Evolutionary conservation across 2,888 invertebrate species (phyloP).

Genomic region (Conistra vaccinii): DNA sequence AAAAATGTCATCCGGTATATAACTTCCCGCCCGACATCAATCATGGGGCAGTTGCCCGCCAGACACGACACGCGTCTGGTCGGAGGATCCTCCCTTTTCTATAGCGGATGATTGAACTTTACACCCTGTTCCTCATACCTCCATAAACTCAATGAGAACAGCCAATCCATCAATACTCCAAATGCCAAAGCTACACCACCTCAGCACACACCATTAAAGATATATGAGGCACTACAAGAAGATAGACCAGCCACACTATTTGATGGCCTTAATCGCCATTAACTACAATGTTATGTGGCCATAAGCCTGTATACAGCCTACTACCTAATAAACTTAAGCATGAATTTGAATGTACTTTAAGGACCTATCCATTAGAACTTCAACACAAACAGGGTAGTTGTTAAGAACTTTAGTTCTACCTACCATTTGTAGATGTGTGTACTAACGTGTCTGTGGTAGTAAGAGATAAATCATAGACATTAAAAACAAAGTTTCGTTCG

Average conservation of each 20-base stretch:
- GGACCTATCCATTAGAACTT: slow-evolving; percentile 36
- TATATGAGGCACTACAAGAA: slow-evolving; percentile 4
- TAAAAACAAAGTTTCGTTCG: slow-evolving; percentile 46
- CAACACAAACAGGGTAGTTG: slow-evolving; percentile 9
- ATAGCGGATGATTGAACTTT: no score
- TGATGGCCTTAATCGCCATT: slow-evolving; percentile 39
- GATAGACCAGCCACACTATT: slow-evolving; percentile 17
- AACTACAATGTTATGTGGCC: slow-evolving; percentile 25
- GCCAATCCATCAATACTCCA: neutral
- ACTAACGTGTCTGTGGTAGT: neutral
- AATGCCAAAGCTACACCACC: neutral
- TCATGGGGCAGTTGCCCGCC: no score
- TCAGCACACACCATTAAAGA: slow-evolving; percentile 7
- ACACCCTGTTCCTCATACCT: no score
- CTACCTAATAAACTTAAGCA: slow-evolving; percentile 20
- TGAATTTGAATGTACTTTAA: slow-evolving; percentile 46
- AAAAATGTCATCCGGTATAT: no score
- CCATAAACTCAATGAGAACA: neutral
- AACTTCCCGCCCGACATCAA: no score
- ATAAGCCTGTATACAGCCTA: slow-evolving; percentile 23
- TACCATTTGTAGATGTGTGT: slow-evolving; percentile 20
- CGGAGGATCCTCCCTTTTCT: no score
- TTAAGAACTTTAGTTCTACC: slow-evolving; percentile 18
- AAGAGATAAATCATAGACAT: slow-evolving; percentile 26
- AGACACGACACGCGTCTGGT: no score